Evolutionary conservation across 2,113 vertebrate species (phyloP), one percentile per base, ranked within the genome.

Genomic region (Alces alces): DNA sequence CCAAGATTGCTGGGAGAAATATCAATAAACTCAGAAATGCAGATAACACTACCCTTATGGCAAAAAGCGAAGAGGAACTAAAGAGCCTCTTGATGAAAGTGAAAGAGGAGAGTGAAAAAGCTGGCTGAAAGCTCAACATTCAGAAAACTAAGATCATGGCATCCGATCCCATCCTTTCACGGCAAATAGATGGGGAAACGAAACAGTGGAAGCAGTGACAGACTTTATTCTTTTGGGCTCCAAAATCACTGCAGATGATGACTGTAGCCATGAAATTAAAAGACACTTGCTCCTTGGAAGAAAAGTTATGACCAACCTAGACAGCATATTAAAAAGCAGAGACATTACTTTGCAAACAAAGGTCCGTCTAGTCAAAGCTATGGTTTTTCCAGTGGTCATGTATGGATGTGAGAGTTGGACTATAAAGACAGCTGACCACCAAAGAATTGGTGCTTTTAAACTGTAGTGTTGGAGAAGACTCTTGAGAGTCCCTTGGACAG

Each of bases 1-100:
- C n/a, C n/a, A 70, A 70, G 64, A 11, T 11, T 21, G 17, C n/a
- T 0, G 0, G n/a, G 64, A 36, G n/a, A 70, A 70, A 70, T 70
- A 70, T 70, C 64, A 70, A 70, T 21, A 21, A 70, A 4, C 9
- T 70, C n/a, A 70, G 64, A 70, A 11, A 36, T 21, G 17, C 17
- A 36, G 64, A 66, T 36, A 2, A 36, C 33, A 21, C 17, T 19
- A 36, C 17, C n/a, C 2, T 66, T n/a, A 19, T n/a, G 16, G 64
- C 64, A 66, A 33, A 36, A 36, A 36, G n/a, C 0, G 0, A 66
- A 66, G n/a, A 36, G n/a, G 33, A 36, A 21, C 17, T 66, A 36
- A 66, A 36, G 17, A 66, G 64, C 16, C 33, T 36, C 33, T 66
- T 66, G 64, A 36, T 66, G 64, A 36, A 66, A 66, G 64, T 21